Conservation (phyloP, 2,888 invertebrate genomes). For the Helleia helle region DNA sequence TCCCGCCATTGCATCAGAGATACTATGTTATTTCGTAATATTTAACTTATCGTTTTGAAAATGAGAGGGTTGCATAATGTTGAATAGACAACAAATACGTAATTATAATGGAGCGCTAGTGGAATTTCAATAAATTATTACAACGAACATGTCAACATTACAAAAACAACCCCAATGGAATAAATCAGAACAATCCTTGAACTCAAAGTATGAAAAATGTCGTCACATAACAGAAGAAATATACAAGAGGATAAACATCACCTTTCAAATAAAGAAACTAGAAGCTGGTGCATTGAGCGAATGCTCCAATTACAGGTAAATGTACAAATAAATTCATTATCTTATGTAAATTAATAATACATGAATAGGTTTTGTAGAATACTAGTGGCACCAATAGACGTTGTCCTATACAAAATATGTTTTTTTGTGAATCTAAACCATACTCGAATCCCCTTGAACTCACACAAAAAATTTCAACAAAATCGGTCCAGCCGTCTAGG, state of each 20-base stretch:
- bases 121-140: neutral
- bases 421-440: too few relatives aligned
- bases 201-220: constrained; percentile 61
- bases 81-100: neutral
- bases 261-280: constrained; percentile 61
- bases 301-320: constrained; percentile 51
- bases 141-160: constrained; percentile 50
- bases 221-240: constrained; percentile 64
- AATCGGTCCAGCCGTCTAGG: too few relatives aligned
- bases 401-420: too few relatives aligned
- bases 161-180: constrained; percentile 42
- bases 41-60: constrained; percentile 13
- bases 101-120: neutral
- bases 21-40: constrained; percentile 28
- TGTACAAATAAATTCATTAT: too few relatives aligned
- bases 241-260: constrained; percentile 64
- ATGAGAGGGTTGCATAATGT: neutral
- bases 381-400: too few relatives aligned
- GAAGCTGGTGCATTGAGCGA: constrained; percentile 49
- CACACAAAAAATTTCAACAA: too few relatives aligned
- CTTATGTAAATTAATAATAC: too few relatives aligned
- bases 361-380: too few relatives aligned
- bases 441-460: too few relatives aligned
- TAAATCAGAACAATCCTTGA: constrained; percentile 32
- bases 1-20: constrained; percentile 22